Evolutionary conservation across 2,888 invertebrate genomes (phyloP), one percentile per base, ranked within the genome.

Genomic region (Sarcophaga rosellei): DNA sequence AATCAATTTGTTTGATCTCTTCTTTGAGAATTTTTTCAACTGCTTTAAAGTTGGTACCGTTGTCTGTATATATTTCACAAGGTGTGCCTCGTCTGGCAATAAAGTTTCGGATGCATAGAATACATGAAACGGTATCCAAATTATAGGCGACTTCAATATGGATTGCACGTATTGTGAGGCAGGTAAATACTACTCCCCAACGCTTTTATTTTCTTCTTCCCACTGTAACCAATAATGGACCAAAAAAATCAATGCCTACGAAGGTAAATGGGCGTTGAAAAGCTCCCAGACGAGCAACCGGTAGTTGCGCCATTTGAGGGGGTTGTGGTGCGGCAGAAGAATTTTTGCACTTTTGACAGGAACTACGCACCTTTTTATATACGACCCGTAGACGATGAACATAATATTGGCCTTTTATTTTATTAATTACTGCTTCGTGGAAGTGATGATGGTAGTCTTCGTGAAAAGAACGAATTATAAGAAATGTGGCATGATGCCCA

Each of bases 61-160:
- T 68, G 21, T 77, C 76, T 2, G 68, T 68, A 44, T 77, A 77
- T 6, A 77, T 77, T 68, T 68, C 68, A 3, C 21, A 35, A 2
- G 76, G 76, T n/a, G n/a, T n/a, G n/a, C n/a, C n/a, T n/a, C n/a
- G n/a, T n/a, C n/a, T n/a, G 21, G 73, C 62, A 0, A 87, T 68
- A 61, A 86, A 86, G 23, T 88, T 88, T 6, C 78, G 68, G 3
- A 88, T 74, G 5, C 47, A 70, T 70, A 88, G 66, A 3, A 75
- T 20, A 57, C 88, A 89, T 3, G 88, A 87, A 20, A 87, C 82
- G 1, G 86, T 77, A 11, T n/a, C n/a, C n/a, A n/a, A n/a, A n/a
- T n/a, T n/a, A n/a, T n/a, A n/a, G n/a, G n/a, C n/a, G n/a, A n/a
- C n/a, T n/a, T n/a, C n/a, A n/a, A n/a, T n/a, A n/a, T n/a, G n/a